Conservation (phyloP, 2,113 vertebrate species). For the Chionis minor region DNA sequence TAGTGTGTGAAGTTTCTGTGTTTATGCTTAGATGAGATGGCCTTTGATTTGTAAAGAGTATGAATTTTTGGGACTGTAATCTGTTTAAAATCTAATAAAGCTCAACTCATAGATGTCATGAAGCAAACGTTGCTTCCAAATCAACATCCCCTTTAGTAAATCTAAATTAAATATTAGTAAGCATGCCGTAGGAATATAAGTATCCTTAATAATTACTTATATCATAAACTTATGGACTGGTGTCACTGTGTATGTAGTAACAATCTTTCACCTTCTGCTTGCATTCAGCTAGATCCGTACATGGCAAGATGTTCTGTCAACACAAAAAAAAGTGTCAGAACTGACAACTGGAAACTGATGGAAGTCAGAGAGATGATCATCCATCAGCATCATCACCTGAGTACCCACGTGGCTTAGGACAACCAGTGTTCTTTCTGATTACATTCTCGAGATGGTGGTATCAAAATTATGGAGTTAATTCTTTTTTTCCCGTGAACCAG, state of each 20-base stretch:
- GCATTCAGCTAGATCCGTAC: not conserved
- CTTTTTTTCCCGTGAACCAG: not conserved
- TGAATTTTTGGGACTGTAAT: not conserved
- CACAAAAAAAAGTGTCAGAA: not conserved
- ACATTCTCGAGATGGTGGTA: not conserved
- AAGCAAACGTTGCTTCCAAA: not conserved
- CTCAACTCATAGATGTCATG: not conserved
- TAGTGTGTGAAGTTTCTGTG: not conserved
- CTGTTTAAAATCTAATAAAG: constrained; percentile 18
- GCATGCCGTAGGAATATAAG: not conserved
- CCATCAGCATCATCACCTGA: not conserved
- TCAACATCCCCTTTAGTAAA: not conserved
- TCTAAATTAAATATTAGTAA: constrained; percentile 40
- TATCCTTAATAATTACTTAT: not conserved
- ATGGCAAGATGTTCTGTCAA: not conserved
- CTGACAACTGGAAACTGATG: not conserved
- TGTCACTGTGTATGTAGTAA: not conserved
- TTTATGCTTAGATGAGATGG: not conserved
- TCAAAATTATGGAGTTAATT: not conserved
- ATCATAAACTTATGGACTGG: not conserved
- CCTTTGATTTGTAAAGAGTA: not conserved
- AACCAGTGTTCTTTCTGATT: not conserved
- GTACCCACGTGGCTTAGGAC: not conserved
- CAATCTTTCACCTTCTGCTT: not conserved
- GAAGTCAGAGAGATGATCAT: not conserved